Conservation (phyloP, 2,113 vertebrate genomes). For the Pseudopodoces humilis region DNA sequence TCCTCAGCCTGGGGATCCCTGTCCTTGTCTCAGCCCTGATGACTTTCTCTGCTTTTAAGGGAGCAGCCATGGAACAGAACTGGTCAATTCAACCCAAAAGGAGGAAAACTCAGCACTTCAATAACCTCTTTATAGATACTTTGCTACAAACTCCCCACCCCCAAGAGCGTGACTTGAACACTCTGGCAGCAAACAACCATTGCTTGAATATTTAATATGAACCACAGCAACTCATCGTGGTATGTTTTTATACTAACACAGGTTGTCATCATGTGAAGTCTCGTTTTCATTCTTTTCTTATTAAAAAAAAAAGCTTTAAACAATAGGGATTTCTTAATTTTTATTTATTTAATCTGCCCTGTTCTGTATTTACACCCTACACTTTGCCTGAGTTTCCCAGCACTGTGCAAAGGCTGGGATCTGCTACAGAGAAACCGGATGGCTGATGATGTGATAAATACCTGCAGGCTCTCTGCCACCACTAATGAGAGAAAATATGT, state of each 20-base stretch:
- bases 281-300: background rate
- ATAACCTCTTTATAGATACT: background rate
- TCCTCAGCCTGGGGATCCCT: background rate
- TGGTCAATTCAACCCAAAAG: background rate
- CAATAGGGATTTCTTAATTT: background rate
- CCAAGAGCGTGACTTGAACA: background rate
- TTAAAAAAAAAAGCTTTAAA: background rate
- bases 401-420: background rate
- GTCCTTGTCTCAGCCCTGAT: rapidly evolving
- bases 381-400: background rate
- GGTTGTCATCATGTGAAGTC: background rate
- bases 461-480: background rate
- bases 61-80: background rate
- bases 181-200: background rate
- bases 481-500: background rate
- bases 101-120: background rate
- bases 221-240: background rate
- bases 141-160: background rate
- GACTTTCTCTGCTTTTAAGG: background rate
- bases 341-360: background rate
- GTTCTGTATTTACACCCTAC: background rate
- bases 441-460: background rate
- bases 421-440: background rate
- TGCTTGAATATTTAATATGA: background rate
- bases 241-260: background rate